Conservation (phyloP, 2,888 invertebrate genomes). For the Cantharis rustica region DNA sequence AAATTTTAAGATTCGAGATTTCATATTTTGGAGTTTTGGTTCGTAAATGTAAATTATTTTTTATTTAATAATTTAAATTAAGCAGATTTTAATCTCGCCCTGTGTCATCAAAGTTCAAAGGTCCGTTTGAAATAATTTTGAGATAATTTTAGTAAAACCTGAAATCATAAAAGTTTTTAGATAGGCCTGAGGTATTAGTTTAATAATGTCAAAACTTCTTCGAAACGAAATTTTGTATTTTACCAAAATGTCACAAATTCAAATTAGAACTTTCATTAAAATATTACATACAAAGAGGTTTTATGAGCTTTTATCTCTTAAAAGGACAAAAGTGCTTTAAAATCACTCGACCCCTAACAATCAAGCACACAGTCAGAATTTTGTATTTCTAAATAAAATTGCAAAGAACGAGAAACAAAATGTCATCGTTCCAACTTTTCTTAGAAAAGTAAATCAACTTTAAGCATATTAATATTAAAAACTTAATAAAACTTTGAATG, state of each 20-base stretch:
- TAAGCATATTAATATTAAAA: not conserved
- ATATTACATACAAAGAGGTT: not conserved
- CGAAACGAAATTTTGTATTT: not conserved
- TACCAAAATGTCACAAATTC: not conserved
- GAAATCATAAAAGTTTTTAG: not conserved
- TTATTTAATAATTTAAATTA: not conserved
- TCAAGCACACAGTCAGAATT: not conserved
- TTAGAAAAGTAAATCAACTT: not conserved
- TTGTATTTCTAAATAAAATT: not conserved
- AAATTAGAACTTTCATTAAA: not conserved
- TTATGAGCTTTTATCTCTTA: not conserved
- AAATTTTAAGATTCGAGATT: not conserved
- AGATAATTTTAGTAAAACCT: not conserved
- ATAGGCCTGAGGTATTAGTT: not conserved
- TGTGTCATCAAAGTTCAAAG: not conserved
- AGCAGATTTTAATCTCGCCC: not conserved
- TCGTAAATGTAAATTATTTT: not conserved
- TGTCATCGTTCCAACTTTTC: not conserved
- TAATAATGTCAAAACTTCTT: not conserved
- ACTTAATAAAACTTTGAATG: not conserved
- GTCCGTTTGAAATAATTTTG: not conserved
- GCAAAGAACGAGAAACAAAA: not conserved
- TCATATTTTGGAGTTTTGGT: not conserved
- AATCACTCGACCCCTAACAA: constrained; percentile 2
- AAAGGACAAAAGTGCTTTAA: not conserved